Base-by-base conservation (phyloP, 2,113 vertebrate species). In the Trachemys scripta region DNA sequence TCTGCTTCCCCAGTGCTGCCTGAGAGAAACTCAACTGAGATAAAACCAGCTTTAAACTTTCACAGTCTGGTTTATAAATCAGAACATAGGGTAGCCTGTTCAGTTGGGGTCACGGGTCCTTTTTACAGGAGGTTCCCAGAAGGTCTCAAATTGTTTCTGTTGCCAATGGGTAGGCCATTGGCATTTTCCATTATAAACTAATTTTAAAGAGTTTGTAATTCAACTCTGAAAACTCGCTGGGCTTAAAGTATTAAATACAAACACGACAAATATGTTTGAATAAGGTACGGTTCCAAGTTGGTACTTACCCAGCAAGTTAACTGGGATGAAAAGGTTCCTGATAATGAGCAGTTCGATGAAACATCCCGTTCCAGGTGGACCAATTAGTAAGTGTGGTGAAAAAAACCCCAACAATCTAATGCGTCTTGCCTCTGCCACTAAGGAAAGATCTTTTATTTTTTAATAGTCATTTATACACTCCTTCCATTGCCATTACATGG, bases 301-400 rank as follows among this genome's bases (percentile, higher is more conserved):
- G 25, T 8, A 4, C 59, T 17, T 80, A 56, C 20, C 47, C 35
- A 50, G 11, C 20, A 50, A 54, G n/a, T 2, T 80, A 2, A 8
- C 49, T n/a, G 62, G 5, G 5, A 6, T 29, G 53, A 72, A 47
- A 49, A 14, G 14, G 3, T 78, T 65, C 49, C 87, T 42, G 35
- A 31, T 94, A 95, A 94, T 84, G 89, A 96, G 92, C n/a, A 50
- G 25, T 5, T 31, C 6, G 5, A 56, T 80, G 62, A 81, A 65
- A 53, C 54, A 24, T 4, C 1, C 75, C 12, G 50, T 84, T 90
- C 96, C 82, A 94, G 85, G 88, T 89, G 88, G 90, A 90, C 87
- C 94, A 96, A 84, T 97, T 97, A 97, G 84, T 89, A 85, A 90
- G 59, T 10, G 38, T 54, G 59, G 51, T 80, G 47, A 49, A 24